phyloP scores from a whole-genome alignment of 2,113 vertebrate species.

The Nesoenas mayeri region DNA sequence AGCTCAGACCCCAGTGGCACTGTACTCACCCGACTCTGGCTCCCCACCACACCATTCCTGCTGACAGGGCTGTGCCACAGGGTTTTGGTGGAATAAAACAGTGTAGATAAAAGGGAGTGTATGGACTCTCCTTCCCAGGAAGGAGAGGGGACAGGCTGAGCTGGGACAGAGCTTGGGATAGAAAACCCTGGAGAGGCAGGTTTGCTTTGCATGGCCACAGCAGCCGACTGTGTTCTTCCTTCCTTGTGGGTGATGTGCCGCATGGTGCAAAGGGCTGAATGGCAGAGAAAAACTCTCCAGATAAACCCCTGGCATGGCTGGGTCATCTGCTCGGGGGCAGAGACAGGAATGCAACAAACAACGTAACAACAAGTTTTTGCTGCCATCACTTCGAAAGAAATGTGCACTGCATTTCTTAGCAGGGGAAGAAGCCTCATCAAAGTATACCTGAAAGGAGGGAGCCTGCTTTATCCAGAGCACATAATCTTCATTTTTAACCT shows the following conservation, averaged over 20 bases:
- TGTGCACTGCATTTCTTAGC: rapidly evolving
- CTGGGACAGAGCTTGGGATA: rapidly evolving
- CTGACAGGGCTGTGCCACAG: neutral
- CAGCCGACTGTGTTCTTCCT: neutral
- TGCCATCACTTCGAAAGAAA: neutral
- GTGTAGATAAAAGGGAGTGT: neutral
- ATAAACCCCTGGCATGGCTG: neutral
- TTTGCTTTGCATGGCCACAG: neutral
- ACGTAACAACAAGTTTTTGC: neutral
- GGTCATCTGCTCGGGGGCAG: neutral
- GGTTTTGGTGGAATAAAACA: neutral
- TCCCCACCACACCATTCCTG: neutral
- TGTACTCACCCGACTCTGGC: rapidly evolving
- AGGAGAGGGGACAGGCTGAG: neutral
- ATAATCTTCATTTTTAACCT: constrained; percentile 56
- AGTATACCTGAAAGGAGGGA: constrained; percentile 48
- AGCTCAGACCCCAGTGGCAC: neutral
- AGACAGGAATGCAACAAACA: neutral
- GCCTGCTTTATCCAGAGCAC: constrained; percentile 24
- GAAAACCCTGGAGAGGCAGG: neutral
- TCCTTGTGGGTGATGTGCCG: rapidly evolving
- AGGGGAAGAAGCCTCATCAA: constrained; percentile 53
- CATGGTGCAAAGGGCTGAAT: neutral
- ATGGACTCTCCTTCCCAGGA: neutral
- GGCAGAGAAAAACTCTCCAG: neutral